Evolutionary conservation across 2,113 vertebrate genomes (phyloP).

Genomic region (human (Homo sapiens)): DNA sequence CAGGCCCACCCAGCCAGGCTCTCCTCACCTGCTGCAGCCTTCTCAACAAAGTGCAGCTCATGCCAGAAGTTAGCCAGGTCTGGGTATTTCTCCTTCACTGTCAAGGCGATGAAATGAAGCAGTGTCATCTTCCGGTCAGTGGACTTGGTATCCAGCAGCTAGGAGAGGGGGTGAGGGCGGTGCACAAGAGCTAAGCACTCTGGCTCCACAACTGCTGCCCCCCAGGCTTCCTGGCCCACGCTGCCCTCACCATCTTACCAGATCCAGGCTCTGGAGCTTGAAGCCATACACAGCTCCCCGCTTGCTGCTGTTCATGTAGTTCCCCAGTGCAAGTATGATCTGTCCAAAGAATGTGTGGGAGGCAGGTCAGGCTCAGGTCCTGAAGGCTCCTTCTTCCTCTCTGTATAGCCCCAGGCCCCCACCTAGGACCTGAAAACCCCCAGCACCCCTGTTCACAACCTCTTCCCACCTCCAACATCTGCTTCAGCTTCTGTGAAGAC

Average conservation of each 20-base stretch:
- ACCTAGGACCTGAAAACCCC: not conserved
- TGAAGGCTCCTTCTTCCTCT: not conserved
- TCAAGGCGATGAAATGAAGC: constrained; percentile 96
- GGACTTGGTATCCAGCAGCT: constrained; percentile 99
- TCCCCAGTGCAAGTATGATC: constrained; percentile 97
- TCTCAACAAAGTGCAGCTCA: constrained; percentile 97
- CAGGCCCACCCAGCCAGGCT: accelerated
- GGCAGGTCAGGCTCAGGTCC: not conserved
- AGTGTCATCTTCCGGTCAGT: constrained; percentile 97
- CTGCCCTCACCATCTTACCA: constrained; percentile 75
- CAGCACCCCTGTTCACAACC: not conserved
- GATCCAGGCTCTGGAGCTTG: constrained; percentile 92
- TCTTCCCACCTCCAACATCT: constrained; percentile 92
- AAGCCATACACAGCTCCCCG: constrained; percentile 97
- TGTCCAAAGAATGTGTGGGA: constrained; percentile 64
- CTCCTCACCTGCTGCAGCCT: constrained; percentile 93
- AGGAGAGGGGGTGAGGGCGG: not conserved
- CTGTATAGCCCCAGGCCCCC: not conserved
- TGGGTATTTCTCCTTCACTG: constrained; percentile 95
- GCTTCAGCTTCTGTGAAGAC: constrained; percentile 94
- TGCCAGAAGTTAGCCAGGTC: constrained; percentile 95
- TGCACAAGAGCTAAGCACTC: accelerated
- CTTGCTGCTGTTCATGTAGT: constrained; percentile 99
- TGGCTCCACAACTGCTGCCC: accelerated
- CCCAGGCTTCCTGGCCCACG: not conserved